phyloP scores from a whole-genome alignment of 2,797 vertebrate genomes.

The Crocodylus rhombifer region DNA sequence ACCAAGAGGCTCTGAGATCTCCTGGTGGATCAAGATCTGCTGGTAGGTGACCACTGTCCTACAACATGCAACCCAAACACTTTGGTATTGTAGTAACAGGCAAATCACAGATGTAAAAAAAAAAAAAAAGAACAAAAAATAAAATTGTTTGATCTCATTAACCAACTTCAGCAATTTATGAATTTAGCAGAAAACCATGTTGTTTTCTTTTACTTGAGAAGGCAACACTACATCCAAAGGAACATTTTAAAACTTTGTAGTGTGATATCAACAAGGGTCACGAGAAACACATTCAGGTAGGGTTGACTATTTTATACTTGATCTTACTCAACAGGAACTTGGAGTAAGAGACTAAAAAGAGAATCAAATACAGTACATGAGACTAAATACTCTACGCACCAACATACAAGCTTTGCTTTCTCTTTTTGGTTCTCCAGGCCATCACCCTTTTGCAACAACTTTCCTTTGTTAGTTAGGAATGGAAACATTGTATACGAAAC shows the following conservation, averaged over 20 bases:
- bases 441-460: neutral
- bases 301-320: neutral
- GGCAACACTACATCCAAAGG: neutral
- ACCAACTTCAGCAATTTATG: no score
- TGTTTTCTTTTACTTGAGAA: neutral
- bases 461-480: accelerated
- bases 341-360: neutral
- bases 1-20: no score
- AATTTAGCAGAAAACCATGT: slow-evolving; percentile 42
- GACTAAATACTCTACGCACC: neutral
- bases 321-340: accelerated
- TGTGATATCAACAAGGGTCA: neutral
- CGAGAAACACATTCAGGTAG: neutral
- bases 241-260: neutral
- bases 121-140: no score
- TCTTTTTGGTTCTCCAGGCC: neutral
- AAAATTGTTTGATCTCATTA: no score
- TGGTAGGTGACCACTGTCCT: neutral
- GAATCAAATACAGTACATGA: neutral
- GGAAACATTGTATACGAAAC: slow-evolving; percentile 41
- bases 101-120: neutral
- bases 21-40: neutral
- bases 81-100: neutral
- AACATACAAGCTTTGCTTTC: accelerated
- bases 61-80: neutral